phyloP scores from a whole-genome alignment of 2,888 invertebrate species.

The Melipona beecheii region DNA sequence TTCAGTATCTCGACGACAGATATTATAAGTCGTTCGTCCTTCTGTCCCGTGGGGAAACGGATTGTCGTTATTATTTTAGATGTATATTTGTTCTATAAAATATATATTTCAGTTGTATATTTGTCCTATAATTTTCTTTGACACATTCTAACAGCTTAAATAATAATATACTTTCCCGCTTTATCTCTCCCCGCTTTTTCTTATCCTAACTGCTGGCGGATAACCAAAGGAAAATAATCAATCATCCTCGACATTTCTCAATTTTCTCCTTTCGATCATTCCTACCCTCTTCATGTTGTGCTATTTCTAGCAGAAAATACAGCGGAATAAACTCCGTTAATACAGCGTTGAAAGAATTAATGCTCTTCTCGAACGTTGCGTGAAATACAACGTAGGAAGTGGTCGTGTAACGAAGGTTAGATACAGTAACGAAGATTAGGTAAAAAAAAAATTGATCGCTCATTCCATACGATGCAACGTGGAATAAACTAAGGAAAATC shows the following conservation, averaged over 20 bases:
- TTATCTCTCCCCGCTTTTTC: neutral
- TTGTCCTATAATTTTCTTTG: slow-evolving; percentile 42
- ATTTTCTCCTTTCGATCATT: slow-evolving; percentile 65
- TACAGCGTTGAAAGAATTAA: slow-evolving; percentile 40
- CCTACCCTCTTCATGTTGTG: slow-evolving; percentile 9
- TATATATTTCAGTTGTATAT: slow-evolving; percentile 38
- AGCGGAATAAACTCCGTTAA: slow-evolving; percentile 51
- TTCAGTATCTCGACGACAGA: slow-evolving; percentile 39
- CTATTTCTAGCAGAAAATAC: slow-evolving; percentile 34
- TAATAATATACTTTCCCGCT: slow-evolving; percentile 43
- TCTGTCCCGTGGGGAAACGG: slow-evolving; percentile 5
- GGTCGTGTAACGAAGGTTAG: too few species aligned
- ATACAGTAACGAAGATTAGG: too few species aligned
- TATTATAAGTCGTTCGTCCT: slow-evolving; percentile 26
- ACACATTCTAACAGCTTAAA: slow-evolving; percentile 30
- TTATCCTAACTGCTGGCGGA: slow-evolving; percentile 4
- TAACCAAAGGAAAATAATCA: slow-evolving; percentile 66
- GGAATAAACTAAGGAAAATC: too few species aligned
- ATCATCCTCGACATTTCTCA: slow-evolving; percentile 67
- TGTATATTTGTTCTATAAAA: slow-evolving; percentile 27
- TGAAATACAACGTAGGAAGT: neutral
- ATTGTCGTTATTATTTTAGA: slow-evolving; percentile 45
- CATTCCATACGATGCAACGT: too few species aligned
- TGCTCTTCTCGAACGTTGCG: slow-evolving; percentile 31
- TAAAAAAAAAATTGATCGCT: too few species aligned